Evolutionary conservation across 2,888 invertebrate species (phyloP), one percentile per base, ranked within the genome.

Genomic region (Meteorus colon): DNA sequence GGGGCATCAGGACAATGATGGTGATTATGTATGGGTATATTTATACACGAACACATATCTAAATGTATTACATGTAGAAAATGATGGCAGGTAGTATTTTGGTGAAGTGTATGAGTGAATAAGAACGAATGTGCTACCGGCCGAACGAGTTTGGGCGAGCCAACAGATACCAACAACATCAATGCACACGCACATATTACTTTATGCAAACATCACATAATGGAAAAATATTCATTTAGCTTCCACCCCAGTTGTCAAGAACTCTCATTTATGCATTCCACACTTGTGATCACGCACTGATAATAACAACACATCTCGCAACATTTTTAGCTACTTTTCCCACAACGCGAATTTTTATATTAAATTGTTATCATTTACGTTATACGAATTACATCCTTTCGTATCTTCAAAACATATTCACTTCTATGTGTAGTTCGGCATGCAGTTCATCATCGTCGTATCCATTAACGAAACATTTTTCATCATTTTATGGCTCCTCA

Each of bases 61-160:
- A 24, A 24, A 24, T 24, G 24, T 24, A 24, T 24, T 24, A 24
- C 24, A 24, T 34, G 34, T 31, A 31, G 31, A 31, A 12, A 55
- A 55, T 55, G 55, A 55, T 55, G 55, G 55, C 2, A n/a, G 10
- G 19, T 55, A 19, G 55, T 19, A n/a, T 55, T 24, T 24, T 1
- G 19, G 55, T 24, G 19, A 24, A 2, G 24, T 16, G 48, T 14
- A 48, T 48, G 48, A 48, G 48, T 19, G 19, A 55, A 55, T 55
- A 55, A 55, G 19, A 55, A 19, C 55, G 55, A 55, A 19, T 55
- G 55, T 55, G 69, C 63, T 48, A 77, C 77, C 71, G 67, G 79
- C 73, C 74, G 79, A 76, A 79, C 79, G 76, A 79, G 79, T 79
- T 79, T 79, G 74, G 71, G 63, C 31, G 51, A 73, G 72, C 74